Evolutionary conservation across 2,797 vertebrate genomes (phyloP).

Genomic region (Coilia nasus): DNA sequence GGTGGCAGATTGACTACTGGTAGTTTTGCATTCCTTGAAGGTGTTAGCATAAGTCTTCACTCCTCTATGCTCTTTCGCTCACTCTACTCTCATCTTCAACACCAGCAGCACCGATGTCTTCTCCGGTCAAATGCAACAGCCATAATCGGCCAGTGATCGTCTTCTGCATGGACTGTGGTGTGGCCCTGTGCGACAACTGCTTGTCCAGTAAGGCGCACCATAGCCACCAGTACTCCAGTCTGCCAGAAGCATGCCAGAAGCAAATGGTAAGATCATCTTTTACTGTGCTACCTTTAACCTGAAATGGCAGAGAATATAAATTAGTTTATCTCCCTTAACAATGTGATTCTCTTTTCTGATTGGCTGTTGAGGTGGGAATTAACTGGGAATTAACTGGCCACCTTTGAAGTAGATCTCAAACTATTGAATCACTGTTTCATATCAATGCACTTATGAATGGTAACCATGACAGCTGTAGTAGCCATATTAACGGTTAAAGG

Average conservation of each 20-base stretch:
- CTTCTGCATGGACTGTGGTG: neutral
- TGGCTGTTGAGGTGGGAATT: neutral
- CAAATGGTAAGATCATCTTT: neutral
- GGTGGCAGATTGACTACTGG: neutral
- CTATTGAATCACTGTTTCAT: too few relatives aligned
- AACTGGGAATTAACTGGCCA: neutral
- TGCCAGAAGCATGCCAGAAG: neutral
- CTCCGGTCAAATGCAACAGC: neutral
- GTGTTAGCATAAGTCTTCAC: neutral
- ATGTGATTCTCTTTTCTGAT: too few relatives aligned
- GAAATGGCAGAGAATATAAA: neutral
- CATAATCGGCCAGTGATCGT: neutral
- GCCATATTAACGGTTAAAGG: too few relatives aligned
- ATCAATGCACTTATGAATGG: too few relatives aligned
- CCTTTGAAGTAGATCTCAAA: too few relatives aligned
- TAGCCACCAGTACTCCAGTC: neutral
- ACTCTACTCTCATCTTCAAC: neutral
- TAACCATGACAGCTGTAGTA: too few relatives aligned
- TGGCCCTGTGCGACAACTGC: neutral
- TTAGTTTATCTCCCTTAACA: neutral
- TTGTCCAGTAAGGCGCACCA: neutral
- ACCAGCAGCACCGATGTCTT: neutral
- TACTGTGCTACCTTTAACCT: neutral
- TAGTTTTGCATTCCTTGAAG: neutral
- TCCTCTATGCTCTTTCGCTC: neutral